phyloP scores from a whole-genome alignment of 2,888 invertebrate genomes.

The Trichogramma dendrolimi region DNA sequence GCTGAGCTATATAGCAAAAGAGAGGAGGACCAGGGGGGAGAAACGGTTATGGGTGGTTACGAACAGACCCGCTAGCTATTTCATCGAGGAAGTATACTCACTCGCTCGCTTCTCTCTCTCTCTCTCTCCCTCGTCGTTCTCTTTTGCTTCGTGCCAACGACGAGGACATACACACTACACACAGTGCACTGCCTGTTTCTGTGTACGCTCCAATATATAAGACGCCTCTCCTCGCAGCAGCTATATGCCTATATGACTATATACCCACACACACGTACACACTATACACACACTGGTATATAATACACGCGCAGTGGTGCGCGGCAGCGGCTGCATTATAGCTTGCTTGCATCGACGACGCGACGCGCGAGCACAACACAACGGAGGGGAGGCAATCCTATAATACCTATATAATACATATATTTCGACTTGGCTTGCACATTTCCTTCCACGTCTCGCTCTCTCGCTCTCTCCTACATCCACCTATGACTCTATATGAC shows the following conservation, averaged over 20 bases:
- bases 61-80: conserved; percentile 28
- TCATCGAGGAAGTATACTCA: conserved; percentile 19
- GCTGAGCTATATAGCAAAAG: no score
- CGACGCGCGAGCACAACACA: conserved; percentile 18
- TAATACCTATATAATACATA: conserved; percentile 6
- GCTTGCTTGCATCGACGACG: conserved; percentile 7
- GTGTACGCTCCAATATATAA: no score
- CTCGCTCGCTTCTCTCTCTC: conserved; percentile 3
- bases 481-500: no score
- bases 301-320: background rate
- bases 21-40: conserved; percentile 25
- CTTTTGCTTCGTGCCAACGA: conserved; percentile 2
- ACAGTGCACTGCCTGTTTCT: no score
- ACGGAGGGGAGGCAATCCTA: conserved; percentile 5
- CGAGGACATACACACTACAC: no score
- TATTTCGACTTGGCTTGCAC: background rate
- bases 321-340: background rate
- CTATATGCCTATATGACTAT: no score
- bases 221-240: no score
- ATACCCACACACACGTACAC: no score
- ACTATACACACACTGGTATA: background rate
- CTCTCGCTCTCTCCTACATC: background rate
- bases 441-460: background rate
- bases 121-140: background rate
- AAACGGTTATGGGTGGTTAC: conserved; percentile 50